A percentile compares a stretch with the other conserved stretches of the same genome.
Evolutionary conservation across 2,888 invertebrate species (phyloP).

Genomic region (Cybosia mesomella): DNA sequence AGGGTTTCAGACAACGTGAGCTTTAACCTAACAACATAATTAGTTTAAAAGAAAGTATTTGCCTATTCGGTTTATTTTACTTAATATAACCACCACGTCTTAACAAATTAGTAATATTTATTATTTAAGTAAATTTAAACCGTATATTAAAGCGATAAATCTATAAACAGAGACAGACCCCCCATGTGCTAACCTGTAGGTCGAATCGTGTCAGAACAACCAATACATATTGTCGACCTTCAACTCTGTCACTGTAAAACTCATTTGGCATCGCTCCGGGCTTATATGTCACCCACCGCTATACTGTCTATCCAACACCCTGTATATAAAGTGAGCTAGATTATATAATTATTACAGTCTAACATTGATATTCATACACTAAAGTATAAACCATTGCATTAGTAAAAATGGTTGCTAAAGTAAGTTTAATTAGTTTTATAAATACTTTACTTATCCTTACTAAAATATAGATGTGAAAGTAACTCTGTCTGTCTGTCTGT

Average conservation of each 20-base stretch:
- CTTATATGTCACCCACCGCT: slow-evolving; percentile 27
- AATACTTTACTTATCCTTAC: not conserved
- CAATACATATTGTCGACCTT: slow-evolving; percentile 27
- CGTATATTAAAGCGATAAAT: too few species aligned
- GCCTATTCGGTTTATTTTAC: too few species aligned
- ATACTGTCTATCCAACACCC: slow-evolving; percentile 48
- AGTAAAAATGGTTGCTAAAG: slow-evolving; percentile 17
- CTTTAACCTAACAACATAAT: too few species aligned
- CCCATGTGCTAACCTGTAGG: too few species aligned
- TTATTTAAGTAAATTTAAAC: too few species aligned
- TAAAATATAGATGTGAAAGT: too few species aligned
- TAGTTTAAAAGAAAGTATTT: too few species aligned
- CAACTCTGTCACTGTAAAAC: slow-evolving; percentile 34
- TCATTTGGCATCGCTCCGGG: slow-evolving; percentile 21
- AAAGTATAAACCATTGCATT: not conserved
- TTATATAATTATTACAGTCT: slow-evolving; percentile 64
- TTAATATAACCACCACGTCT: too few species aligned
- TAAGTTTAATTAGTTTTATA: not conserved
- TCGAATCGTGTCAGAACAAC: slow-evolving; percentile 8
- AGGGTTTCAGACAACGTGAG: too few species aligned
- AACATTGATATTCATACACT: slow-evolving; percentile 64
- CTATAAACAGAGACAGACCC: too few species aligned
- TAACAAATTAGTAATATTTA: too few species aligned
- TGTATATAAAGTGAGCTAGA: slow-evolving; percentile 72
- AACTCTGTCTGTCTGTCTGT: too few species aligned